Conservation (phyloP, 2,797 vertebrate species). For the Varecia variegata region DNA sequence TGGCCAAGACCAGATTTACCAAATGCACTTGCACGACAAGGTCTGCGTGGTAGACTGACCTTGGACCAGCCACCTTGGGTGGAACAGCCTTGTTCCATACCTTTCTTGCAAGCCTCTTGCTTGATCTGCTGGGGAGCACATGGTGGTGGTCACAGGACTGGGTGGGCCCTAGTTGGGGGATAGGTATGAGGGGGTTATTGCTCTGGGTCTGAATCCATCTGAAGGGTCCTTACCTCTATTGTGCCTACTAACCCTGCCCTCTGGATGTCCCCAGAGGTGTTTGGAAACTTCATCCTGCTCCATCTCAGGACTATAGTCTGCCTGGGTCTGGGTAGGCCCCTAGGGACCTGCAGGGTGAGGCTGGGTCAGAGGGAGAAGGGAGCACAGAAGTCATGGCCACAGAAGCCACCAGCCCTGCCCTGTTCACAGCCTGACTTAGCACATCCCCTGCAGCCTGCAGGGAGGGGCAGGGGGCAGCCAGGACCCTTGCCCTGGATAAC, state of each 20-base stretch:
- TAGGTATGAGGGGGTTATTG: neutral
- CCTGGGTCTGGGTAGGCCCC: neutral
- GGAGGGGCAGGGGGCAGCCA: neutral
- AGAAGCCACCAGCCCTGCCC: neutral
- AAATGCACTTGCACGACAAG: neutral
- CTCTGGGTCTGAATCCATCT: constrained; percentile 15
- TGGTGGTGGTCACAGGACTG: neutral
- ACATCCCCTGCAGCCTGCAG: neutral
- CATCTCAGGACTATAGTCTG: neutral
- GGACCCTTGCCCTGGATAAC: neutral
- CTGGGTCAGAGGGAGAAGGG: neutral
- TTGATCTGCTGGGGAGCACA: neutral
- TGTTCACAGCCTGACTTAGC: neutral
- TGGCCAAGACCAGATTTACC: neutral
- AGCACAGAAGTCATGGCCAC: neutral
- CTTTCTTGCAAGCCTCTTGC: neutral
- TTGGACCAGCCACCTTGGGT: neutral
- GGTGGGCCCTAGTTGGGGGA: neutral
- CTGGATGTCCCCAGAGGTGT: neutral
- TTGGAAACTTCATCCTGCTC: neutral
- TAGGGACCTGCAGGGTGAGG: neutral
- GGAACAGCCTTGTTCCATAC: neutral
- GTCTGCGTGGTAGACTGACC: neutral
- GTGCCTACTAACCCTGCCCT: neutral
- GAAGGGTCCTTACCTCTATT: neutral